Evolutionary conservation across 1,140 invertebrate genomes (phyloP), one percentile per base, ranked within the genome.

Genomic region (Eciton burchellii): DNA sequence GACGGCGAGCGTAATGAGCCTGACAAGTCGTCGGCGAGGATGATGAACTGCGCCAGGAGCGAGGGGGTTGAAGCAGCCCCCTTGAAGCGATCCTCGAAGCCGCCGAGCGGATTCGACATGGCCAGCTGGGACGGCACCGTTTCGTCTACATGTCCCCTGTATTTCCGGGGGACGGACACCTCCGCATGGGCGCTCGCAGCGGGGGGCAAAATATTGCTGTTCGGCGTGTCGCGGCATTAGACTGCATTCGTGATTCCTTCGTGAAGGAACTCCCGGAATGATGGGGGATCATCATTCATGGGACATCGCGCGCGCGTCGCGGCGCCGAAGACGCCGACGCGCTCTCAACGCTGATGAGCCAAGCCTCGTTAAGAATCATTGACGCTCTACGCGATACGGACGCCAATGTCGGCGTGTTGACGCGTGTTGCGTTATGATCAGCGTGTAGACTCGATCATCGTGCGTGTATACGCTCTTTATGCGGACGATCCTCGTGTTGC

Each of bases 51-150:
- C 70, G 57, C 74, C 79, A 66, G 82, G 84, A 77, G 35, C 81
- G 87, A 89, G 89, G 89, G 87, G 82, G 85, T 84, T 83, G 82
- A 19, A 21, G 65, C 82, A 72, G 81, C 76, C 85, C 85, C 71
- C 56, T 68, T 43, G 6, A 41, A 65, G 66, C 26, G 66, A 54
- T n/a, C 59, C 63, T 88, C 82, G 68, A 35, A 35, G 35, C 71
- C 62, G 84, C 65, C 79, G 85, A 89, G 88, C 81, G 83, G 88
- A 94, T 94, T 94, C 88, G 93, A 88, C 81, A 94, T 91, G 93
- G 92, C 86, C 93, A 94, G 93, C 93, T 94, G 93, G 84, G 79
- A 79, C 77, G 68, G 68, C 84, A 76, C 84, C 77, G 84, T 74
- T 79, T 57, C 66, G 74, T 62, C 74, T 87, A 82, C 72, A 29